Base-by-base conservation (phyloP, 2,113 vertebrate genomes). In the Entomyzon cyanotis region DNA sequence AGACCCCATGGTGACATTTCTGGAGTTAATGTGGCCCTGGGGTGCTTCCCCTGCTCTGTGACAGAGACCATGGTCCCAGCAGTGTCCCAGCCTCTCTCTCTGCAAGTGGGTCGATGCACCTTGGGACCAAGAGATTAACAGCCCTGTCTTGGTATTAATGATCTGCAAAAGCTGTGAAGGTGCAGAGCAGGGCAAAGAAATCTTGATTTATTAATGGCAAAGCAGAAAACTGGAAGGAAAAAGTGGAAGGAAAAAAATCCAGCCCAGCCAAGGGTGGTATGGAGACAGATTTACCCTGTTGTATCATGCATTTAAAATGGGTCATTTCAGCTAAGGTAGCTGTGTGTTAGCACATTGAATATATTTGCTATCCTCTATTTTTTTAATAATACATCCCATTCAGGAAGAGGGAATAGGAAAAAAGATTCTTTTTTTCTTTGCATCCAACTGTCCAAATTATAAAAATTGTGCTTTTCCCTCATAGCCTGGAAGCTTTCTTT, bases 131-230 rank as follows among this genome's bases (percentile, higher is more conserved):
- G 80, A 81, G 83, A 85, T 95, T 93, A 88, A 93, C 83, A 90
- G 31, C 68, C 50, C 41, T 86, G 83, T 84, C 90, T 64, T 23
- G 55, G 17, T 75, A 89, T 86, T 92, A 95, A 94, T 74, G 74
- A 89, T 28, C 83, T 95, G 85, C 90, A 93, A 71, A 84, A 78
- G 76, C 60, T 81, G 83, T 1, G 7, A 76, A 90, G 73, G 68
- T 84, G 65, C 64, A 75, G 62, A 90, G 80, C 79, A 64, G 64
- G 79, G 79, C 42, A 70, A 77, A 83, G 83, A 67, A 92, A 75
- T 75, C 68, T 84, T 88, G 83, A 84, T 95, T 94, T 94, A 88
- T 90, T 87, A 92, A 81, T 25, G 37, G 77, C 20, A 75, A 71
- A 93, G 77, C 44, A 95, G 68, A 92, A 86, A 93, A 92, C 23